Evolutionary conservation across 2,797 vertebrate species (phyloP).

Genomic region (Schizopygopsis pylzovi): DNA sequence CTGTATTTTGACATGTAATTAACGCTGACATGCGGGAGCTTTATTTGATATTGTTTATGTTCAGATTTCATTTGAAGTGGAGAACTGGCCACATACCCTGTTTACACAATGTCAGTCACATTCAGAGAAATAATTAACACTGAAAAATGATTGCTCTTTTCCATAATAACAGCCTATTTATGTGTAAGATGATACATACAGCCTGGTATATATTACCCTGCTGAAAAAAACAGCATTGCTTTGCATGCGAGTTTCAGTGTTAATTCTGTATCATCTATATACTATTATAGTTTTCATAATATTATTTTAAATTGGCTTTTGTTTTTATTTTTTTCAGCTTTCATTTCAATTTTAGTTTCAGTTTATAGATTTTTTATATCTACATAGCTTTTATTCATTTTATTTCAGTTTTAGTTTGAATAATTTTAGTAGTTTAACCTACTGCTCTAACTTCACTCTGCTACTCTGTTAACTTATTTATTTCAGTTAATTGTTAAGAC

Average conservation of each 20-base stretch:
- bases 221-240: background rate
- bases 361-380: background rate
- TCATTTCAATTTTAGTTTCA: background rate
- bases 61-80: conserved; percentile 12
- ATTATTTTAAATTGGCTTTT: background rate
- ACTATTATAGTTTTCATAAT: background rate
- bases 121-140: conserved; percentile 1
- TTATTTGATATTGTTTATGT: conserved; percentile 15
- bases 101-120: conserved; percentile 7
- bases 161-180: background rate
- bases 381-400: background rate
- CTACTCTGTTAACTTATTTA: background rate
- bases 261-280: background rate
- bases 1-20: conserved; percentile 4
- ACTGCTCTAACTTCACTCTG: background rate
- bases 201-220: background rate
- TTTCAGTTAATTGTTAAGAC: background rate
- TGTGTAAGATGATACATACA: conserved; percentile 23
- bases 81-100: background rate
- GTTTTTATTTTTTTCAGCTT: background rate
- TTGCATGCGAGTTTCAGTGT: background rate
- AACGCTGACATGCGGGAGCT: background rate
- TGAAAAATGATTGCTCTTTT: background rate
- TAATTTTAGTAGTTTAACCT: background rate
- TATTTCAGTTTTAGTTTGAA: background rate